Evolutionary conservation across 2,113 vertebrate species (phyloP), one percentile per base, ranked within the genome.

Genomic region (Capreolus pygargus): DNA sequence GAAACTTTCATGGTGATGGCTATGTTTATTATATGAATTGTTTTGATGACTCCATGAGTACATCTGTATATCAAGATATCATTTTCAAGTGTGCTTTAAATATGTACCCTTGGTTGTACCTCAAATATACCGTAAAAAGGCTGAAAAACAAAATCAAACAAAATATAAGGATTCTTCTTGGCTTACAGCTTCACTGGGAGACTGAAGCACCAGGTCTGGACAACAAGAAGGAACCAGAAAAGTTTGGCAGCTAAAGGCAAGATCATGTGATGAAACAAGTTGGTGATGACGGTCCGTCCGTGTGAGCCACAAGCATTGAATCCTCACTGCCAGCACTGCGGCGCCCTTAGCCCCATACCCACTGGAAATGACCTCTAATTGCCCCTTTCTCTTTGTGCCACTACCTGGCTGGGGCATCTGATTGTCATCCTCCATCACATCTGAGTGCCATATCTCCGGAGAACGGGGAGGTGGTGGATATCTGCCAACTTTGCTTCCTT

Each of bases 261-360:
- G 15, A 25, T 67, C 21, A 39, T 17, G 25, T 2, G 28, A 10
- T 54, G 58, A 50, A 61, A 5, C 11, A 55, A 60, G 55, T 28
- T 57, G 28, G 79, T 88, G 11, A 52, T 19, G 30, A 52, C 55
- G 5, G n/a, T 70, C 7, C 12, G 9, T 70, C 17, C 2, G 8
- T 60, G 12, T n/a, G 55, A 83, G 11, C 21, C 30, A 57, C 14
- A 83, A 23, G 6, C 10, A 7, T 2, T n/a, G 58, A 52, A 6
- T 27, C 5, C 52, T 43, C 27, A 16, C 67, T 60, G n/a, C 14
- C 45, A 36, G 4, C 19, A 25, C 16, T 13, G 5, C n/a, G 12
- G 17, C 1, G 6, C 2, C 25, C 23, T 39, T 5, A 58, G 7
- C 4, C 25, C 33, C 5, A 52, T 1, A 30, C 2, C n/a, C 23